Conservation (phyloP, 2,888 invertebrate species). For the Bugulina stolonifera region DNA sequence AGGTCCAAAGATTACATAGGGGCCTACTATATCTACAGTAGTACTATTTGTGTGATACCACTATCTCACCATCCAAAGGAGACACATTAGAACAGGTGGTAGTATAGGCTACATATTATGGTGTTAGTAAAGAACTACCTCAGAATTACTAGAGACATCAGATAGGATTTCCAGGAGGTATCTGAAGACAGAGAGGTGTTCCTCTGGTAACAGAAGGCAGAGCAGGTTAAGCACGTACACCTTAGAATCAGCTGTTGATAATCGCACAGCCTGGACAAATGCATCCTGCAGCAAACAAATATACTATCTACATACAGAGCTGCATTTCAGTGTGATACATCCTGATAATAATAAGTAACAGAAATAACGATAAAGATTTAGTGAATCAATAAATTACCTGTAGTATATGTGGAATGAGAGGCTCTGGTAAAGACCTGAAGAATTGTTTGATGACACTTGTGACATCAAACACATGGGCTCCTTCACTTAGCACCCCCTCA, state of each 20-base stretch:
- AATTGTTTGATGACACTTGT: constrained; percentile 80
- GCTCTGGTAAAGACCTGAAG: constrained; percentile 76
- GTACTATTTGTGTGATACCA: too few species aligned
- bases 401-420: constrained; percentile 55
- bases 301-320: too few species aligned
- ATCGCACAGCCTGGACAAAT: constrained; percentile 11
- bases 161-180: constrained; percentile 70
- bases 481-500: constrained; percentile 63
- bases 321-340: too few species aligned
- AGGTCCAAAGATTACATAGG: too few species aligned
- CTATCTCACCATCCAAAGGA: too few species aligned
- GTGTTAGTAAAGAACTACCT: too few species aligned
- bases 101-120: too few species aligned
- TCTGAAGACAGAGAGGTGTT: constrained; percentile 71
- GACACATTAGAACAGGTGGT: too few species aligned
- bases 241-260: background rate
- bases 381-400: too few species aligned
- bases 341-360: too few species aligned
- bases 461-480: constrained; percentile 71
- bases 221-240: constrained; percentile 54
- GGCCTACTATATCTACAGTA: too few species aligned
- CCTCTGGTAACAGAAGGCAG: constrained; percentile 67
- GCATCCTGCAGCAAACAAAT: constrained; percentile 20
- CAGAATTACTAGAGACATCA: constrained; percentile 61
- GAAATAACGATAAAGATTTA: too few species aligned